Conservation (phyloP, 1,140 invertebrate genomes). For the Lordiphosa stackelbergi region DNA sequence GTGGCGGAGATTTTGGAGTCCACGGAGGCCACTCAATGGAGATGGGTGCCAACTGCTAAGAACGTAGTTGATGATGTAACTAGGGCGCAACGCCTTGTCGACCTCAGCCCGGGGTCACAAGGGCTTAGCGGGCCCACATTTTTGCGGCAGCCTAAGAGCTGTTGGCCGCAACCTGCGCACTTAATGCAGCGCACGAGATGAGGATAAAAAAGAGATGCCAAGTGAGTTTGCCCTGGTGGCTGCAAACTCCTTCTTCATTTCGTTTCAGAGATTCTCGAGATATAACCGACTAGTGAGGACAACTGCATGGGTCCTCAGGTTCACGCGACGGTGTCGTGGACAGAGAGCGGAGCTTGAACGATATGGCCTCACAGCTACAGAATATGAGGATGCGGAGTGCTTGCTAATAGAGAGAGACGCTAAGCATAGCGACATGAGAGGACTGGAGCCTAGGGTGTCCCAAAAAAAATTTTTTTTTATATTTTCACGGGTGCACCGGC, state of each 20-base stretch:
- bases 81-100: too few relatives aligned
- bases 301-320: background rate
- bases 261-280: conserved; percentile 6
- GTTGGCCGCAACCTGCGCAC: background rate
- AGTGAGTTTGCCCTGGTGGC: conserved; percentile 3
- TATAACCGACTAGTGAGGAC: background rate
- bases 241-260: background rate
- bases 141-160: too few relatives aligned
- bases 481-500: too few relatives aligned
- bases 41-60: conserved; percentile 9
- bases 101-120: too few relatives aligned
- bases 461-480: too few relatives aligned
- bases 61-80: background rate
- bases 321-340: background rate
- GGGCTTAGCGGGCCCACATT: too few relatives aligned
- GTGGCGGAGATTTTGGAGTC: conserved; percentile 47
- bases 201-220: conserved; percentile 1
- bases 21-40: conserved; percentile 8
- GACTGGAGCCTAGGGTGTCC: background rate
- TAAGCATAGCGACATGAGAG: conserved; percentile 2
- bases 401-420: background rate
- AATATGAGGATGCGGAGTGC: too few relatives aligned
- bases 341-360: background rate
- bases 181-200: background rate
- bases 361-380: too few relatives aligned